Evolutionary conservation across 2,888 invertebrate genomes (phyloP), one percentile per base, ranked within the genome.

Genomic region (Parascotia fuliginaria): DNA sequence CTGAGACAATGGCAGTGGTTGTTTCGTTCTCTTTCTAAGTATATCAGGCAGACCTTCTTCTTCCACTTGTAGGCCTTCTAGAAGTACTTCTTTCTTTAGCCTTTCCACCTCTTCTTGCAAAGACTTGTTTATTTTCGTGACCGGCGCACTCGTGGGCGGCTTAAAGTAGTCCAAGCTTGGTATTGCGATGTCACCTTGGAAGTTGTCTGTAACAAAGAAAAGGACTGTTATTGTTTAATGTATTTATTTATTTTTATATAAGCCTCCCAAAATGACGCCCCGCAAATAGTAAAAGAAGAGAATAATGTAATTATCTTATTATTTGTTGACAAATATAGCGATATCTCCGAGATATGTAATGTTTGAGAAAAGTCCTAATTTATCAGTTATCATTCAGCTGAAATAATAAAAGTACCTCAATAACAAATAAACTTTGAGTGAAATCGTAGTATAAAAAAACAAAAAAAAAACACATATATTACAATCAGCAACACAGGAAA

Each of bases 121-220:
- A 15, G 93, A 94, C 75, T 94, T 94, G 85, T 94, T 95, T 56
- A 94, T 93, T 75, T 93, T 93, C 45, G 92, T 90, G 24, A 89
- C 77, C 3, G 85, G 79, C 0, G 81, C 70, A 39, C 70, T 77
- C 2, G 76, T 74, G 0, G 79, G 68, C 36, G 85, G 80, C 42
- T 75, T 92, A 71, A 78, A 79, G 36, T 85, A 90, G 62, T 92
- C 91, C 48, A 85, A 60, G 68, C 95, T 94, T 27, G 97, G 95
- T 60, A 97, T 89, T 0, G 97, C 97, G 56, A 97, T 97, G 83
- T 97, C 97, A 0, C 97, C 97, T 92, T 96, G 93, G 77, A 97
- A 97, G 44, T 94, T 95, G 71, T 93, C 97, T 97, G 93, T 14
- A n/a, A n/a, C n/a, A n/a, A n/a, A n/a, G 94, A 94, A 75, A 65